These are phyloP conservation scores for Athrips mouffetella DNA, from an alignment of 2,888 invertebrate species.

Conservation along the genomic window DNA sequence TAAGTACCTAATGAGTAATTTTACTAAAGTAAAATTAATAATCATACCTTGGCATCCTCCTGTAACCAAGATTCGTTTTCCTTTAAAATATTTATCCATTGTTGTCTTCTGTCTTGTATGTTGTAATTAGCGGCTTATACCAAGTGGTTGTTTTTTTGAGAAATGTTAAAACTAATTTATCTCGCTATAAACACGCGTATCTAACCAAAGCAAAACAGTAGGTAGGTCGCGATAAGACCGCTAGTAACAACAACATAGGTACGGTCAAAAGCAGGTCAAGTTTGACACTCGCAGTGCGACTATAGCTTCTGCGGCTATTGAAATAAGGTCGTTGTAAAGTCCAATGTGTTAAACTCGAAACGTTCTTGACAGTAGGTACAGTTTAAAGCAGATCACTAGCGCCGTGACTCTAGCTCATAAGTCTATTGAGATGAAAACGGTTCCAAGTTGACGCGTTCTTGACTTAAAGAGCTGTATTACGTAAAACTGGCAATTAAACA, in stretches of 20 bases:
- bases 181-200: constrained; percentile 11
- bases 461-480: no score
- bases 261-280: not conserved
- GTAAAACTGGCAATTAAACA: no score
- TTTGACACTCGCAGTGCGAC: no score
- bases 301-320: no score
- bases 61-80: constrained; percentile 89
- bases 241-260: constrained; percentile 1
- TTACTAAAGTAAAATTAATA: not conserved
- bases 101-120: constrained; percentile 6
- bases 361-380: not conserved
- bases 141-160: constrained; percentile 7
- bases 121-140: no score
- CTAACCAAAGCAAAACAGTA: constrained; percentile 14
- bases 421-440: no score
- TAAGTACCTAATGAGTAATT: no score
- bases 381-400: not conserved
- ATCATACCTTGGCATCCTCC: constrained; percentile 89
- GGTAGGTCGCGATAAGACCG: not conserved
- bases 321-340: no score
- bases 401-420: no score
- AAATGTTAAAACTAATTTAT: constrained; percentile 7
- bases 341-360: no score
- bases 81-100: constrained; percentile 77
- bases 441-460: no score